Evolutionary conservation across 2,113 vertebrate genomes (phyloP).

Genomic region (Loxodonta africana): DNA sequence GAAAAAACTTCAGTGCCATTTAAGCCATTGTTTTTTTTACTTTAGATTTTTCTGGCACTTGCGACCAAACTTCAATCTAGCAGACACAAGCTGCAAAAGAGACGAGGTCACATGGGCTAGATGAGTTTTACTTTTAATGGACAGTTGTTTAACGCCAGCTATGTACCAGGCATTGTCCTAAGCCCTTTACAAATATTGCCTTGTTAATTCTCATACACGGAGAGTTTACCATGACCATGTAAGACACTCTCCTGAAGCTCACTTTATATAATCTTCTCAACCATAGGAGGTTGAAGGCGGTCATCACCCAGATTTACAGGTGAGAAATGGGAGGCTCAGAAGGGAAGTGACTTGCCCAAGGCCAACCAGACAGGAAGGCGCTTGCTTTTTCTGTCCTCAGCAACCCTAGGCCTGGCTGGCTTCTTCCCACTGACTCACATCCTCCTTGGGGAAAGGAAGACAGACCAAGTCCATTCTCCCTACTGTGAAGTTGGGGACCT

Average conservation of each 20-base stretch:
- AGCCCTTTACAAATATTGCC: conserved; percentile 11
- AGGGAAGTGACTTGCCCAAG: conserved; percentile 61
- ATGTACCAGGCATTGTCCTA: not conserved
- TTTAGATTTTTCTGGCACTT: conserved; percentile 12
- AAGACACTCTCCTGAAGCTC: not conserved
- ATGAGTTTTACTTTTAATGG: conserved; percentile 9
- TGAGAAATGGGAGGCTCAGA: not conserved
- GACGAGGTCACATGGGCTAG: not conserved
- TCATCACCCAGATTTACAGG: not conserved
- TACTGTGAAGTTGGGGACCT: conserved; percentile 23
- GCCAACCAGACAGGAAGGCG: not conserved
- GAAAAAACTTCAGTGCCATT: not conserved
- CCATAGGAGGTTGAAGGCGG: not conserved
- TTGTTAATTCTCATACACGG: not conserved
- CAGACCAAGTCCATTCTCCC: not conserved
- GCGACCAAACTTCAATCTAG: not conserved
- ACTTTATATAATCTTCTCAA: not conserved
- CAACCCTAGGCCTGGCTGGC: not conserved
- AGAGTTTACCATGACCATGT: fast-evolving
- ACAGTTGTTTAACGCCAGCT: not conserved
- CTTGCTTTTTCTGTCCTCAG: not conserved
- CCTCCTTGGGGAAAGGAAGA: conserved; percentile 54
- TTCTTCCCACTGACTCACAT: conserved; percentile 69
- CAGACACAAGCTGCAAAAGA: not conserved
- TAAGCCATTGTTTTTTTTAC: not conserved